Evolutionary conservation across 2,888 invertebrate species (phyloP).

Genomic region (Brenthis ino): DNA sequence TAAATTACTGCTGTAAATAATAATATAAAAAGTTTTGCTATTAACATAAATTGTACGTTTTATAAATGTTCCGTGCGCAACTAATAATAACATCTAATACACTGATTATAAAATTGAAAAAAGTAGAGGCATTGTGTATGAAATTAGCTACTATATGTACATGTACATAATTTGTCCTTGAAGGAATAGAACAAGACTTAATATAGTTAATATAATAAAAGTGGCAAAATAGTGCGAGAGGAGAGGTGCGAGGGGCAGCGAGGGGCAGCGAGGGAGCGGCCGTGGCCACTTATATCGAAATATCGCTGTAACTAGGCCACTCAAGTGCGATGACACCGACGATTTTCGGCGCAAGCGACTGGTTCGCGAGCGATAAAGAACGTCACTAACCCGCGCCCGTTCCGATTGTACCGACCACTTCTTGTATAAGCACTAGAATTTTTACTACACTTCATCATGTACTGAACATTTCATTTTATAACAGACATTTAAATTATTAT

Average conservation of each 20-base stretch:
- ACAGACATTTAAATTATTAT: too few relatives aligned
- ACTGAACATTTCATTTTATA: background rate
- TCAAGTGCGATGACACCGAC: slow-evolving; percentile 67
- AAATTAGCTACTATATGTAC: background rate
- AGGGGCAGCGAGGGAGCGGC: slow-evolving; percentile 28
- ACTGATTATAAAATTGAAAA: too few relatives aligned
- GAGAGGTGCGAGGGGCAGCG: slow-evolving; percentile 33
- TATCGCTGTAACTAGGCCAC: slow-evolving; percentile 68
- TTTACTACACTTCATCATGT: slow-evolving; percentile 9
- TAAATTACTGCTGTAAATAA: too few relatives aligned
- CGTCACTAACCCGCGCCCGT: slow-evolving; percentile 22
- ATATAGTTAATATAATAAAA: slow-evolving; percentile 15
- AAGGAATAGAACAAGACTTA: slow-evolving; percentile 25
- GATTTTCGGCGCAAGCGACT: slow-evolving; percentile 52
- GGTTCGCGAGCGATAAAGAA: slow-evolving; percentile 34
- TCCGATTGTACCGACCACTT: slow-evolving; percentile 21
- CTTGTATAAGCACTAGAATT: slow-evolving; percentile 21
- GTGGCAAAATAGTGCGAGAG: slow-evolving; percentile 39
- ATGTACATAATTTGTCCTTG: slow-evolving; percentile 19
- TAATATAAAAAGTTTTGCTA: too few relatives aligned
- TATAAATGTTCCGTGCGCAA: too few relatives aligned
- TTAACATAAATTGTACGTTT: too few relatives aligned
- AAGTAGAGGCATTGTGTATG: too few relatives aligned
- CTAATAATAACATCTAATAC: too few relatives aligned
- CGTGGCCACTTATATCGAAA: slow-evolving; percentile 61